phyloP scores from a whole-genome alignment of 2,113 vertebrate species.

The Callorhinus ursinus region DNA sequence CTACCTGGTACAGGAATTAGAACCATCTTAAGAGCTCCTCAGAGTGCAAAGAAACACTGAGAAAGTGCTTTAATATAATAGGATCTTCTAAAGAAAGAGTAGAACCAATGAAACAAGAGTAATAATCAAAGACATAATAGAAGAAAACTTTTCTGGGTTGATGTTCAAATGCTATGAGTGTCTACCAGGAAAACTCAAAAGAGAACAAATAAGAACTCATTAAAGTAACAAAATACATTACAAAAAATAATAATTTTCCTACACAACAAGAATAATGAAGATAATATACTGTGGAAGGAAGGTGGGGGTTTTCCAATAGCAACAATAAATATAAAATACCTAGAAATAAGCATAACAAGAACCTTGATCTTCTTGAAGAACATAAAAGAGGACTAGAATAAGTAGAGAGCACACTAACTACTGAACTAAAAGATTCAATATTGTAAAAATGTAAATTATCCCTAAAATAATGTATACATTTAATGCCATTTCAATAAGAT shows the following conservation, averaged over 20 bases:
- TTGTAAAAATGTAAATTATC: neutral
- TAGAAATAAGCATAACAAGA: conserved; percentile 3
- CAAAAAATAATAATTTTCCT: neutral
- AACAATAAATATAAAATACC: neutral
- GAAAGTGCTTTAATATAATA: neutral
- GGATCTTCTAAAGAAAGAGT: neutral
- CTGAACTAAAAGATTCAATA: neutral
- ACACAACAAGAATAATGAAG: conserved; percentile 14
- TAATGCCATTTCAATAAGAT: neutral
- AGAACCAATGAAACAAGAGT: neutral
- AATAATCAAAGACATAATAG: conserved; percentile 9
- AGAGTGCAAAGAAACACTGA: neutral
- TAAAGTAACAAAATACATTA: neutral
- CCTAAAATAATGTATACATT: neutral
- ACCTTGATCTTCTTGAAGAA: neutral
- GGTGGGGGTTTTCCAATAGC: neutral
- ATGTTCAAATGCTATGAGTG: neutral
- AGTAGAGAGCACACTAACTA: neutral
- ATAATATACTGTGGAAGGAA: neutral
- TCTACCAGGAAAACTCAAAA: conserved; percentile 21
- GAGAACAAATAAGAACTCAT: neutral
- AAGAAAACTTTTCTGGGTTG: conserved; percentile 33
- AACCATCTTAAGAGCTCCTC: neutral
- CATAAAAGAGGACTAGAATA: conserved; percentile 7
- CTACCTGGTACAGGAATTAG: neutral